phyloP scores from a whole-genome alignment of 2,113 vertebrate species.

The Nannobrachium achirus region DNA sequence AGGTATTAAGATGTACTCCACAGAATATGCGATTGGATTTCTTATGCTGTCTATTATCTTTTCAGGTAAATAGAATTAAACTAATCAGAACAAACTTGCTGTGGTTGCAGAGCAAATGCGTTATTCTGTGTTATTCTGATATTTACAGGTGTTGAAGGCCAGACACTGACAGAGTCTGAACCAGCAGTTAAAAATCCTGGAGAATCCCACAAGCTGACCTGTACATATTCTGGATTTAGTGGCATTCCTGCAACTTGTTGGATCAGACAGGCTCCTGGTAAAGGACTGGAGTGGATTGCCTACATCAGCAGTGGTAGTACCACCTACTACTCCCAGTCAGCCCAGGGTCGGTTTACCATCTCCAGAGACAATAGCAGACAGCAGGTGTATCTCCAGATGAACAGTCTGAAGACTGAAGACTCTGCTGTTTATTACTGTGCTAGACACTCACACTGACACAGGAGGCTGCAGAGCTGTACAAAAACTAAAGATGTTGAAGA shows the following conservation, averaged over 20 bases:
- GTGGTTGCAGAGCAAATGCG: not conserved
- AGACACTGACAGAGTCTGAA: conserved; percentile 45
- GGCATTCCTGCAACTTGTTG: conserved; percentile 10
- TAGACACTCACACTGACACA: conserved; percentile 3
- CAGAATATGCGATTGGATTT: no score
- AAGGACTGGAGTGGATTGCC: conserved; percentile 55
- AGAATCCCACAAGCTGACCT: conserved; percentile 48
- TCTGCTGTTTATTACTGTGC: conserved; percentile 17
- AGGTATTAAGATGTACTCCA: not conserved
- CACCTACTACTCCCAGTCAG: conserved; percentile 14
- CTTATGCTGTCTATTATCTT: no score
- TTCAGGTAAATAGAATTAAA: no score
- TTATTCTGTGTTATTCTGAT: no score
- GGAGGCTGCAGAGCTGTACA: not conserved
- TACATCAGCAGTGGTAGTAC: not conserved
- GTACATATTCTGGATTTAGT: conserved; percentile 37
- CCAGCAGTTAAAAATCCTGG: conserved; percentile 19
- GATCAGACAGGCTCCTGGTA: conserved; percentile 52
- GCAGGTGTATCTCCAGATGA: conserved; percentile 51
- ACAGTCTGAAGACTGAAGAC: conserved; percentile 24
- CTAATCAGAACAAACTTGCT: not conserved
- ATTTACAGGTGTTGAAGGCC: conserved; percentile 30
- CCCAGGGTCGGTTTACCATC: conserved; percentile 26
- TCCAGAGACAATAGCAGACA: conserved; percentile 36
- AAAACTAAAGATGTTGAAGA: no score